These are phyloP conservation scores for Cebus imitator DNA, from an alignment of 2,113 vertebrate genomes.

Conservation along the genomic window DNA sequence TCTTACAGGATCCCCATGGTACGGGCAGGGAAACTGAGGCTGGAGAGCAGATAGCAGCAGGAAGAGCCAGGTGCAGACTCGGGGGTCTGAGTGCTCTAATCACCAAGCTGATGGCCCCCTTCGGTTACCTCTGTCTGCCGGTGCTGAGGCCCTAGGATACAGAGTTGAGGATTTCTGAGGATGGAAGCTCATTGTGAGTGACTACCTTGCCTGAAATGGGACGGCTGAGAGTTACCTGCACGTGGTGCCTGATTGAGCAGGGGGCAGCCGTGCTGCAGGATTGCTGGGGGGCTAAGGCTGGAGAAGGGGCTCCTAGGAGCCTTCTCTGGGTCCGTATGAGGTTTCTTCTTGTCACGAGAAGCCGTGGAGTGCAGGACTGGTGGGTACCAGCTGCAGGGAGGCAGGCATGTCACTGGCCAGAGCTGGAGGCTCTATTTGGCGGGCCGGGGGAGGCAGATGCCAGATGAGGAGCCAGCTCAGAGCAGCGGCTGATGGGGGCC, in stretches of 20 bases:
- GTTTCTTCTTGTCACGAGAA: background rate
- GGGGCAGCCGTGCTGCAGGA: background rate
- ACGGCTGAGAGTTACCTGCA: background rate
- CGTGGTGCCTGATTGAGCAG: rapidly evolving
- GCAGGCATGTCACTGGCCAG: background rate
- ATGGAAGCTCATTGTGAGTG: background rate
- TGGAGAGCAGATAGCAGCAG: rapidly evolving
- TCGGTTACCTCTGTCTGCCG: rapidly evolving
- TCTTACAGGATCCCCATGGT: background rate
- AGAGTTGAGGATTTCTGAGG: background rate
- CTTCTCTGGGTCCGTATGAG: background rate
- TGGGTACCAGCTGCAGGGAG: background rate
- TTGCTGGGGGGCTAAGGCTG: background rate
- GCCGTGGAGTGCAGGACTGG: background rate
- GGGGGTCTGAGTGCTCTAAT: background rate
- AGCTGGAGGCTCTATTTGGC: background rate
- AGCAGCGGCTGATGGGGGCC: background rate
- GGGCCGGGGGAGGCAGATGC: no score
- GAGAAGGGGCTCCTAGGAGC: background rate
- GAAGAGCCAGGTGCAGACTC: background rate
- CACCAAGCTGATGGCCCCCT: rapidly evolving
- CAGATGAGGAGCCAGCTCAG: rapidly evolving
- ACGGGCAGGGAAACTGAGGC: background rate
- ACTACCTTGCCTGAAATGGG: rapidly evolving
- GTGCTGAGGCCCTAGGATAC: background rate